These are phyloP conservation scores for Cheirogaleus major DNA, from an alignment of 2,797 vertebrate species.

Conservation along the genomic window DNA sequence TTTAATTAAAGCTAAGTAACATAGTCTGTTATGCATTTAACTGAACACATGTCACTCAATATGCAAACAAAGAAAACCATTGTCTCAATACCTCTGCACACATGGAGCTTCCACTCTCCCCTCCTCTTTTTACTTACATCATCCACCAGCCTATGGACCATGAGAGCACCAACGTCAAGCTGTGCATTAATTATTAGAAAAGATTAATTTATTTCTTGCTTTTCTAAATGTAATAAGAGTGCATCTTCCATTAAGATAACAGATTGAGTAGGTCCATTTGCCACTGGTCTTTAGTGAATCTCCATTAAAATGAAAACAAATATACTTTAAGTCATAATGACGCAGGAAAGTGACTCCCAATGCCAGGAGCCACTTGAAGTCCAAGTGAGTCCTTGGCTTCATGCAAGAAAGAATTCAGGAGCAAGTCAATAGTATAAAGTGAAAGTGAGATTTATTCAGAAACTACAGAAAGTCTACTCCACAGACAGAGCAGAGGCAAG, in stretches of 20 bases:
- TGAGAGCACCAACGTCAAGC: neutral
- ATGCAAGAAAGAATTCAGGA: neutral
- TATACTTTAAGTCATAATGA: neutral
- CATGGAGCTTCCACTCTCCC: neutral
- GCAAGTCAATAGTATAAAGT: neutral
- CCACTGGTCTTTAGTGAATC: neutral
- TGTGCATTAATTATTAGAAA: neutral
- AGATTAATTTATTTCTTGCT: neutral
- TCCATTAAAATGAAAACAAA: neutral
- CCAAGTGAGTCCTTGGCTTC: neutral
- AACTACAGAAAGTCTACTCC: neutral
- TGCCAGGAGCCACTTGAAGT: neutral
- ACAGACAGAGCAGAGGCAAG: neutral
- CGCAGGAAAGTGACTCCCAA: neutral
- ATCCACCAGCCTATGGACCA: neutral
- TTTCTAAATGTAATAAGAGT: neutral
- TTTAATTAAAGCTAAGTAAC: constrained; percentile 52
- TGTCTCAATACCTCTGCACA: neutral
- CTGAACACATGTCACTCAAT: neutral
- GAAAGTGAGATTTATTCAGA: neutral
- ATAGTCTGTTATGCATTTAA: neutral
- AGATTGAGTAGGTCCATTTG: neutral
- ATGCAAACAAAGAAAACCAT: neutral
- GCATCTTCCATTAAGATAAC: neutral
- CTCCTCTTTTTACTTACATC: neutral